Percentiles rank a stretch among this genome's conserved stretches.
These are phyloP conservation scores for Telmatochromis sp. DNA, from an alignment of 2,113 vertebrate genomes.

Conservation along the genomic window DNA sequence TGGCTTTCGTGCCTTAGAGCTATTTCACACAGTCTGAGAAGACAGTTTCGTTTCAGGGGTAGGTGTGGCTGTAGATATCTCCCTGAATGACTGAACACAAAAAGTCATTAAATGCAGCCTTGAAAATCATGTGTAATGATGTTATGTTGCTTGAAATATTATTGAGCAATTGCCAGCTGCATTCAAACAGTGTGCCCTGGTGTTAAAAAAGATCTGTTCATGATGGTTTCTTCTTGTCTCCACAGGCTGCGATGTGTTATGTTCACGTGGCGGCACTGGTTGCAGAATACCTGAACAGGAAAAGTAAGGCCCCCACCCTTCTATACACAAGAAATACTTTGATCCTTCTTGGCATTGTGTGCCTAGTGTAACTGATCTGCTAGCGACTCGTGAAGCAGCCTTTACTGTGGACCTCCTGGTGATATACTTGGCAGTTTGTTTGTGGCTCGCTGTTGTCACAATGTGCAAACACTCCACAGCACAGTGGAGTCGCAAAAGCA, in stretches of 20 bases:
- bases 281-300: slow-evolving; percentile 91
- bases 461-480: neutral
- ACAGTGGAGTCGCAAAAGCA: neutral
- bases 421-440: neutral
- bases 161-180: neutral
- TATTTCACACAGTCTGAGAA: neutral
- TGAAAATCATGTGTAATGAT: accelerated
- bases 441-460: neutral
- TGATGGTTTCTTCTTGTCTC: slow-evolving; percentile 13
- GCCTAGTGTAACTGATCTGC: neutral
- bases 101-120: neutral
- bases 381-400: neutral
- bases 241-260: slow-evolving; percentile 92
- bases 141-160: neutral
- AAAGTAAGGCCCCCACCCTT: slow-evolving; percentile 77
- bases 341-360: neutral
- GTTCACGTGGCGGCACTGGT: slow-evolving; percentile 90
- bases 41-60: neutral
- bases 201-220: neutral
- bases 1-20: neutral
- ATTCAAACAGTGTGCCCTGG: neutral
- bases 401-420: neutral
- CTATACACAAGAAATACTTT: neutral
- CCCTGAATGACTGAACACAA: neutral
- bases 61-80: neutral